Conservation (phyloP, 1,140 invertebrate species). For the Drosophila rufa region DNA sequence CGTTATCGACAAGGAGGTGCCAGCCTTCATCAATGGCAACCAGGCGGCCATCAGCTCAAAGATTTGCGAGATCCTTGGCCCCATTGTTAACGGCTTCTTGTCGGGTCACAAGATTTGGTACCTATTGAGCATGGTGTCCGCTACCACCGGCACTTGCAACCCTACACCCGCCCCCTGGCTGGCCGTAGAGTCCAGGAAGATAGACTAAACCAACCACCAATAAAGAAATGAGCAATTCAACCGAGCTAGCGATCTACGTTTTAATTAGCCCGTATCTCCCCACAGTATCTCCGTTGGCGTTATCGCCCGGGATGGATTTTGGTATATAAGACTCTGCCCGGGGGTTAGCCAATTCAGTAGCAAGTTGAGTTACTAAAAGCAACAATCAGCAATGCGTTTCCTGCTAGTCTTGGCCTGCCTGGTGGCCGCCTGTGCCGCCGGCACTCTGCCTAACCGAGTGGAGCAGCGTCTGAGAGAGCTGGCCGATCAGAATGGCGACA, state of each 20-base stretch:
- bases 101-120: conserved; percentile 81
- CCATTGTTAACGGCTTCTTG: conserved; percentile 56
- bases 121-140: conserved; percentile 48
- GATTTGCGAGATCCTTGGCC: conserved; percentile 66
- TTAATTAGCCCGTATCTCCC: conserved; percentile 63
- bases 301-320: conserved; percentile 24
- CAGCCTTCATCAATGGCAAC: conserved; percentile 69
- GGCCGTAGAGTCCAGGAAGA: conserved; percentile 46
- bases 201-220: conserved; percentile 22
- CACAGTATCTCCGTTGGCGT: conserved; percentile 19
- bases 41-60: conserved; percentile 67
- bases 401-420: conserved; percentile 74
- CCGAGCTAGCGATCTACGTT: conserved; percentile 42
- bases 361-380: conserved; percentile 42
- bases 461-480: conserved; percentile 58
- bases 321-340: conserved; percentile 60
- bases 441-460: conserved; percentile 58
- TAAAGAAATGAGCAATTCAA: conserved; percentile 60
- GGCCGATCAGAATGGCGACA: conserved; percentile 72
- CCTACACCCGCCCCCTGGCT: conserved; percentile 76
- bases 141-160: conserved; percentile 36
- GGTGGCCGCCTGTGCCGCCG: conserved; percentile 69
- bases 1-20: conserved; percentile 67
- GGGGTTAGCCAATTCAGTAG: conserved; percentile 54
- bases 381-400: conserved; percentile 71